Conservation (phyloP, 2,797 vertebrate genomes). For the Eulemur rubriventer region DNA sequence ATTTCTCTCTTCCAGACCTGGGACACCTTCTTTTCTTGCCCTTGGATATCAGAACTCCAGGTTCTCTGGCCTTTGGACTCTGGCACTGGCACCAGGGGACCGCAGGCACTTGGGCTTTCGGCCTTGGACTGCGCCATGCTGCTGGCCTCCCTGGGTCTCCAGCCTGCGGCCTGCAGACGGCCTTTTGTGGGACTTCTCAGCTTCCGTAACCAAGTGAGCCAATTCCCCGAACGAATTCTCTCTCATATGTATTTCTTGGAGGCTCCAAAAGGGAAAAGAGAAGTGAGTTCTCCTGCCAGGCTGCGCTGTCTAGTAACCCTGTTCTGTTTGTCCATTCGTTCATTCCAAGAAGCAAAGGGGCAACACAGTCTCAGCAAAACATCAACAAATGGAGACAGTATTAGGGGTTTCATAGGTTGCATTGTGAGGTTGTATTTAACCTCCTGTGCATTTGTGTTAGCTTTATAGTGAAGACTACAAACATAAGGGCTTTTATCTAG, state of each 20-base stretch:
- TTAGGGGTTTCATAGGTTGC: fast-evolving
- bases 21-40: neutral
- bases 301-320: fast-evolving
- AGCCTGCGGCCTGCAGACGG: neutral
- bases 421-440: no score
- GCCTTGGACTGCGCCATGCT: neutral
- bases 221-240: neutral
- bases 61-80: neutral
- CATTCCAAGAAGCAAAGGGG: neutral
- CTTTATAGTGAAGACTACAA: no score
- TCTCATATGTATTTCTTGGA: neutral
- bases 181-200: neutral
- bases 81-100: neutral
- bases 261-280: neutral
- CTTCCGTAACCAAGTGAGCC: neutral
- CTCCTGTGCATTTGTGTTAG: fast-evolving
- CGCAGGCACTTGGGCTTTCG: neutral
- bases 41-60: neutral
- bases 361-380: neutral
- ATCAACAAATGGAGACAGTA: fast-evolving
- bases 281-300: neutral
- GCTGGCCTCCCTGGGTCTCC: neutral
- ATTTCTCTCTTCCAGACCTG: neutral
- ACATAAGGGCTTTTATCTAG: neutral
- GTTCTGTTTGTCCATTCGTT: fast-evolving